These are phyloP conservation scores for Knipowitschia caucasica DNA, from an alignment of 2,797 vertebrate genomes.

Conservation along the genomic window DNA sequence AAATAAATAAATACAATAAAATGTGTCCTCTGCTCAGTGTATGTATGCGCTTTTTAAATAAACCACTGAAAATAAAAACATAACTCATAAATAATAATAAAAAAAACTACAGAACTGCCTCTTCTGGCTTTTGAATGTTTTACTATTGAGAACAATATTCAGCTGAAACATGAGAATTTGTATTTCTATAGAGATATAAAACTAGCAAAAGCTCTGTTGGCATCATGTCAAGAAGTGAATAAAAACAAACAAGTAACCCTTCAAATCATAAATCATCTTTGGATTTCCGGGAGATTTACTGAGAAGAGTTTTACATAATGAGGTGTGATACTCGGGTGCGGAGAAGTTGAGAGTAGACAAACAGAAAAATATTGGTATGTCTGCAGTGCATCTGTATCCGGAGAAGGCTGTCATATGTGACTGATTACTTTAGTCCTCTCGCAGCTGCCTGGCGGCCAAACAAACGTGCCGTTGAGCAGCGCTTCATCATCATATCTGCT, in stretches of 20 bases:
- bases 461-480: conserved; percentile 26
- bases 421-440: conserved; percentile 36
- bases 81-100: no score
- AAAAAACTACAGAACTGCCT: no score
- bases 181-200: background rate
- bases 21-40: no score
- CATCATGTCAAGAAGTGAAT: conserved; percentile 3
- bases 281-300: conserved; percentile 27
- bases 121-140: no score
- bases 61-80: no score
- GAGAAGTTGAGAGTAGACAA: conserved; percentile 21
- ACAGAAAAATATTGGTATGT: conserved; percentile 31
- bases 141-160: no score
- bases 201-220: background rate
- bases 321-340: conserved; percentile 26
- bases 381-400: conserved; percentile 21
- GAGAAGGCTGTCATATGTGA: conserved; percentile 41
- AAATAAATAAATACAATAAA: no score
- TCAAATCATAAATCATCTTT: conserved; percentile 21
- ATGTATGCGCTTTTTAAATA: no score
- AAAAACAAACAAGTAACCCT: conserved; percentile 15
- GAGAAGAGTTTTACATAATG: conserved; percentile 28
- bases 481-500: conserved; percentile 19
- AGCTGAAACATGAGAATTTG: no score
- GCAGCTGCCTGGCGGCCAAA: conserved; percentile 38